phyloP scores from a whole-genome alignment of 92 coral and sea anemone species.

The Ricordea florida region DNA sequence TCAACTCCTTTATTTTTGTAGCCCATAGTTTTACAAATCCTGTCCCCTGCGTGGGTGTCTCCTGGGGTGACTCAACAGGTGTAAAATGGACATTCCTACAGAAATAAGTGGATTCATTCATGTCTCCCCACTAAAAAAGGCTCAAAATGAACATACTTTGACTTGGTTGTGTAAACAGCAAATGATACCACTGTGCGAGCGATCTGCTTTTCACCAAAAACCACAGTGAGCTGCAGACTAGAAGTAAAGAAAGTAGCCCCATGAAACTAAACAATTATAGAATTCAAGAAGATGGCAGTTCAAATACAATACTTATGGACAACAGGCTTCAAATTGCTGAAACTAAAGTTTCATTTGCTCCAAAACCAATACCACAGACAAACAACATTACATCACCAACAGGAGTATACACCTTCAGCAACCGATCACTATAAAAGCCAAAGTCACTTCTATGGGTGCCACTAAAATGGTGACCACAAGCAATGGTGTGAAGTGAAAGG shows the following conservation, averaged over 20 bases:
- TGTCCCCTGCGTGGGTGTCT: too few species aligned
- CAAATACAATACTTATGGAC: conserved; percentile 36
- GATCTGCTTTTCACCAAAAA: conserved; percentile 39
- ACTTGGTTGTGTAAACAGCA: conserved; percentile 24
- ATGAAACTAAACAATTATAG: conserved; percentile 17
- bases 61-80: neutral
- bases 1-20: too few species aligned
- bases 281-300: conserved; percentile 13
- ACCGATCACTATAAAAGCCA: conserved; percentile 38
- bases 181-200: conserved; percentile 19
- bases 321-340: conserved; percentile 31
- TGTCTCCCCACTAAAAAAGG: conserved; percentile 31
- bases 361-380: conserved; percentile 41
- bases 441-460: conserved; percentile 31
- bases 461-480: conserved; percentile 3
- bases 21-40: too few species aligned
- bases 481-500: conserved; percentile 29
- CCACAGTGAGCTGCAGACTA: conserved; percentile 27
- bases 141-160: conserved; percentile 36
- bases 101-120: conserved; percentile 35
- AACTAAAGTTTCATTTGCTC: conserved; percentile 23
- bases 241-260: conserved; percentile 30
- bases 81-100: conserved; percentile 9
- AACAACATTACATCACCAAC: conserved; percentile 34
- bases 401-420: conserved; percentile 49